These are phyloP conservation scores for Apotomis capreana DNA, from an alignment of 2,888 invertebrate genomes.

Conservation along the genomic window DNA sequence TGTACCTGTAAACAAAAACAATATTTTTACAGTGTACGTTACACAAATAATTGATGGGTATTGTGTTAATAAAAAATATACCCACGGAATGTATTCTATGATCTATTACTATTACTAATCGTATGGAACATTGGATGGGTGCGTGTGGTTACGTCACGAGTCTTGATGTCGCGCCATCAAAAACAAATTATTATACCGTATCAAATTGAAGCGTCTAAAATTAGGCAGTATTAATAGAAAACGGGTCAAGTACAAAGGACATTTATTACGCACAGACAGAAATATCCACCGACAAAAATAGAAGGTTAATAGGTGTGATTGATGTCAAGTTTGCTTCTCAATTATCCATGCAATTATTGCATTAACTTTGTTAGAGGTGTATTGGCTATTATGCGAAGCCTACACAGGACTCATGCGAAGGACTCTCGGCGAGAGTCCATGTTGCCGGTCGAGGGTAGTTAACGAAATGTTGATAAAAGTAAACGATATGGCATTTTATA, in stretches of 20 bases:
- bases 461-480: slow-evolving; percentile 3
- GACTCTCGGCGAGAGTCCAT: neutral
- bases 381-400: slow-evolving; percentile 3
- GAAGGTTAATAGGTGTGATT: slow-evolving; percentile 18
- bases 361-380: slow-evolving; percentile 9
- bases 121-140: no score
- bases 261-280: slow-evolving; percentile 12
- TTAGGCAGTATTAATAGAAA: slow-evolving; percentile 22
- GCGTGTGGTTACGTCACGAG: neutral
- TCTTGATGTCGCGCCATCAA: slow-evolving; percentile 7
- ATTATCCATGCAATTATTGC: neutral
- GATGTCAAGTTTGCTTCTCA: slow-evolving; percentile 9
- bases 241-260: slow-evolving; percentile 24
- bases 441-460: neutral
- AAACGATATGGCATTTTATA: slow-evolving; percentile 6
- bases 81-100: neutral
- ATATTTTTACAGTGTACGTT: neutral
- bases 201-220: slow-evolving; percentile 20
- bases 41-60: no score
- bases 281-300: slow-evolving; percentile 5
- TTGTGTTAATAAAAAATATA: no score
- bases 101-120: neutral
- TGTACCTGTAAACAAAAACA: slow-evolving; percentile 11
- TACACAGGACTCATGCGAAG: slow-evolving; percentile 1
- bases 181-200: neutral